Conservation (phyloP, 1,140 invertebrate species). For the Pseudobourletiella spinata region DNA sequence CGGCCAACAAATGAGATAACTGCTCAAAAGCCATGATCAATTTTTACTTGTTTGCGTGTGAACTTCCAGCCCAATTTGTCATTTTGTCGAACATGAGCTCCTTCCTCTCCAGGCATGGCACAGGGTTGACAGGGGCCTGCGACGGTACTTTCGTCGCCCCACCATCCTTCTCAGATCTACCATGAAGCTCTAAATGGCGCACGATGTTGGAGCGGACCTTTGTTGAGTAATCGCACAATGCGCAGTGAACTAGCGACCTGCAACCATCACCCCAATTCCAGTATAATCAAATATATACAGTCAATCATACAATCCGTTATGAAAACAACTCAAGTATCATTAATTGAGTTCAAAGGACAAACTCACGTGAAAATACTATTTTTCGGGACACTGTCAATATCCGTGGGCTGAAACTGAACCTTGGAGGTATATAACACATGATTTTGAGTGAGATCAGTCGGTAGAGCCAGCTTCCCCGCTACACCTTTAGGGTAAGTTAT, state of each 20-base stretch:
- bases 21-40: neutral
- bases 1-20: no score
- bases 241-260: constrained; percentile 48
- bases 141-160: constrained; percentile 43
- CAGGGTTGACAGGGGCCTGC: constrained; percentile 56
- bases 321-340: neutral
- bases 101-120: constrained; percentile 63
- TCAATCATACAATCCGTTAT: neutral
- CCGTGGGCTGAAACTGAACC: constrained; percentile 47
- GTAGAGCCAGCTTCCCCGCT: constrained; percentile 37
- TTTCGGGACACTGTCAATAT: constrained; percentile 54
- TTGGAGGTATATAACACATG: constrained; percentile 39
- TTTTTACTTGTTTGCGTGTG: constrained; percentile 47
- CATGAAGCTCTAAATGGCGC: constrained; percentile 58
- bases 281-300: neutral
- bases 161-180: constrained; percentile 38
- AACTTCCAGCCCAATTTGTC: constrained; percentile 66
- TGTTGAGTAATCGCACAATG: constrained; percentile 55
- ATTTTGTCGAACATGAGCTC: constrained; percentile 76
- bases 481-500: constrained; percentile 50
- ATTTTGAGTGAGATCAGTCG: constrained; percentile 37
- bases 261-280: no score
- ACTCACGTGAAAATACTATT: constrained; percentile 54
- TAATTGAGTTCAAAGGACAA: neutral
- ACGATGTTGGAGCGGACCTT: constrained; percentile 67